phyloP scores from a whole-genome alignment of 2,888 invertebrate genomes.

The Orthosia gothica region DNA sequence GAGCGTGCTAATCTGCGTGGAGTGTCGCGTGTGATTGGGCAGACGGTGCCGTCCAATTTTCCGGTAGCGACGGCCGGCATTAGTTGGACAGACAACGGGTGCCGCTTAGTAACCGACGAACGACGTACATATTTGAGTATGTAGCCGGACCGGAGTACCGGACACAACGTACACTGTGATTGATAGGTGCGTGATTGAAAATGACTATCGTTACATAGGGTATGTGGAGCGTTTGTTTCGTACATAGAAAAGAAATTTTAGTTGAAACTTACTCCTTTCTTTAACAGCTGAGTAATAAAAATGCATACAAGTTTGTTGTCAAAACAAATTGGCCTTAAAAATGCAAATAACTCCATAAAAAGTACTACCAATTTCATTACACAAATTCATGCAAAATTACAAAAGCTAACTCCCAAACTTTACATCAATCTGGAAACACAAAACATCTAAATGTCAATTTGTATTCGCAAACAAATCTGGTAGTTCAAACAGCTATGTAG shows the following conservation, averaged over 20 bases:
- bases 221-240: not conserved
- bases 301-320: not conserved
- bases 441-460: conserved; percentile 85
- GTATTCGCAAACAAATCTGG: conserved; percentile 90
- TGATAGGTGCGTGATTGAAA: conserved; percentile 66
- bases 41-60: conserved; percentile 90
- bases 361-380: not conserved
- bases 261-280: not conserved
- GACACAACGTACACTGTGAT: conserved; percentile 63
- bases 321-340: not conserved
- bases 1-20: conserved; percentile 90
- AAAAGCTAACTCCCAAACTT: conserved; percentile 35
- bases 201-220: conserved; percentile 44
- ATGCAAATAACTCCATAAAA: not conserved
- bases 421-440: conserved; percentile 59
- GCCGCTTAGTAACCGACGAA: conserved; percentile 81
- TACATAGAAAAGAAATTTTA: not conserved
- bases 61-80: conserved; percentile 85
- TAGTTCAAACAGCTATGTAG: conserved; percentile 82
- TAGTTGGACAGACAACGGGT: conserved; percentile 85
- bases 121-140: conserved; percentile 78
- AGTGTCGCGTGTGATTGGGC: conserved; percentile 91
- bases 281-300: not conserved
- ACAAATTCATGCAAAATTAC: conserved; percentile 16
- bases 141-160: conserved; percentile 53